Conservation (phyloP, 2,797 vertebrate genomes). For the Cossypha heuglini region DNA sequence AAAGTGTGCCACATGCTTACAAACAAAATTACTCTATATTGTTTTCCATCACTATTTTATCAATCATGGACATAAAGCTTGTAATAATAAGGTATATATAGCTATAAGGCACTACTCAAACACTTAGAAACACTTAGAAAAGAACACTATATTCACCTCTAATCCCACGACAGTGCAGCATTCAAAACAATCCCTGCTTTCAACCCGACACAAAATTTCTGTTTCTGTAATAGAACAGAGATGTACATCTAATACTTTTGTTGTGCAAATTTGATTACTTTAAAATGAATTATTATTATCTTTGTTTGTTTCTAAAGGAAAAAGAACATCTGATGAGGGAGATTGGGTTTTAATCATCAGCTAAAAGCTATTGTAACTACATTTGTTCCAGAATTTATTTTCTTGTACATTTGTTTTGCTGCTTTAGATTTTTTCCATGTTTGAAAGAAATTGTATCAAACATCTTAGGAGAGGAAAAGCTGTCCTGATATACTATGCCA, state of each 20-base stretch:
- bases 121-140: not conserved
- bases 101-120: not conserved
- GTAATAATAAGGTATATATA: not conserved
- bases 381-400: not conserved
- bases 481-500: not conserved
- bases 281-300: not conserved
- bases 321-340: not conserved
- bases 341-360: not conserved
- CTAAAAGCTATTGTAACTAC: not conserved
- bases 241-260: rapidly evolving
- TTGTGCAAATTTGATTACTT: rapidly evolving
- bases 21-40: not conserved
- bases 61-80: not conserved
- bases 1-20: not conserved
- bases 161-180: not conserved
- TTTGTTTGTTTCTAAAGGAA: not conserved
- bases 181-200: not conserved
- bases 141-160: not conserved
- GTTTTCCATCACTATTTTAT: not conserved
- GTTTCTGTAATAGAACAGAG: not conserved
- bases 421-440: not conserved
- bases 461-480: not conserved
- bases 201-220: not conserved
- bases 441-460: not conserved
- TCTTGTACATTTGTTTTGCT: not conserved